These are phyloP conservation scores for Mionectes macconnelli DNA, from an alignment of 2,113 vertebrate genomes.

Conservation along the genomic window DNA sequence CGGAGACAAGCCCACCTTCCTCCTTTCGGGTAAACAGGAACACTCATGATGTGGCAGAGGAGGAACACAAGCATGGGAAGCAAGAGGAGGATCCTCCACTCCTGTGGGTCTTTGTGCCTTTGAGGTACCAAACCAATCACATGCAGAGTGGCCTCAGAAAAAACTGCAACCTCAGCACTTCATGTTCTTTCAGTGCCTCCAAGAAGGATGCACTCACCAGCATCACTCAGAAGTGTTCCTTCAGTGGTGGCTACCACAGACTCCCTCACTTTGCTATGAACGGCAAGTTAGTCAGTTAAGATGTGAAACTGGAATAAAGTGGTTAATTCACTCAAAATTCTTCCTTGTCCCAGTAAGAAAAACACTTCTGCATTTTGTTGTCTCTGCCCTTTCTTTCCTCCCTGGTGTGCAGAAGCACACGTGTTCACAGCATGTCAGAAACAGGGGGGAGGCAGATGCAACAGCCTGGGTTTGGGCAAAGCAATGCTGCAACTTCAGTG, in stretches of 20 bases:
- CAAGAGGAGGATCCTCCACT: background rate
- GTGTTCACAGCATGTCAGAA: background rate
- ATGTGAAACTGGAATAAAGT: background rate
- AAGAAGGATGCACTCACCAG: background rate
- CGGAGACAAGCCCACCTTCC: background rate
- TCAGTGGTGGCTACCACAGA: background rate
- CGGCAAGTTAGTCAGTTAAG: background rate
- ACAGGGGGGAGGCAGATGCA: background rate
- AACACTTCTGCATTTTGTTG: background rate
- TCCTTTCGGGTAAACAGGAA: background rate
- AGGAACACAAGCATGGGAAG: background rate
- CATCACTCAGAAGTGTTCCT: background rate
- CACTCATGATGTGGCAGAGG: accelerated
- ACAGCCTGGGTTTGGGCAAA: background rate
- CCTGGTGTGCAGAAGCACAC: accelerated
- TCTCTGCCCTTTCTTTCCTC: background rate
- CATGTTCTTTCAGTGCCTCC: accelerated
- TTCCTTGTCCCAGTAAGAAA: background rate
- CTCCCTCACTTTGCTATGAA: background rate
- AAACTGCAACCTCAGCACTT: background rate
- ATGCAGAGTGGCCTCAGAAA: background rate
- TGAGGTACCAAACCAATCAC: background rate
- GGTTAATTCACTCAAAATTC: background rate
- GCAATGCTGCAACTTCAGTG: background rate
- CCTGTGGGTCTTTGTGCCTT: background rate